These are phyloP conservation scores for Eutrigla gurnardus DNA, from an alignment of 2,797 vertebrate species.

Conservation along the genomic window DNA sequence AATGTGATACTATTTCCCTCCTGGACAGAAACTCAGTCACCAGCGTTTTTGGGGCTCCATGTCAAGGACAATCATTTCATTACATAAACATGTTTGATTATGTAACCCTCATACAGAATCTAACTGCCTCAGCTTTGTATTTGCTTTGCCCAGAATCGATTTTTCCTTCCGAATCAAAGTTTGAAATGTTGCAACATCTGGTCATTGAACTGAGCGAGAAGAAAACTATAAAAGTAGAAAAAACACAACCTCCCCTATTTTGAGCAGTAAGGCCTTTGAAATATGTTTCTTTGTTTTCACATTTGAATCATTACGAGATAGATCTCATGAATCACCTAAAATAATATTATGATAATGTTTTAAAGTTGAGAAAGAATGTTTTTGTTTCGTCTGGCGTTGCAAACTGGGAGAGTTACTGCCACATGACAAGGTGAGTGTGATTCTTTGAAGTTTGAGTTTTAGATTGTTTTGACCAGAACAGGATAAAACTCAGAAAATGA, in stretches of 20 bases:
- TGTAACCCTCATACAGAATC: neutral
- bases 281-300: neutral
- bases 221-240: neutral
- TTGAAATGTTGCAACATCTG: slow-evolving; percentile 7
- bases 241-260: neutral
- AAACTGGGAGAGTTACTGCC: neutral
- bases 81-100: neutral
- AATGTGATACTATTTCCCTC: neutral
- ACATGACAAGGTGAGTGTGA: neutral
- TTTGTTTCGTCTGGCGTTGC: neutral
- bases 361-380: neutral
- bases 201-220: slow-evolving; percentile 13
- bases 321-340: neutral
- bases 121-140: neutral
- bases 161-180: neutral
- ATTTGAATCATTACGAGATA: neutral
- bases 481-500: neutral
- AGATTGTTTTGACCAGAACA: neutral
- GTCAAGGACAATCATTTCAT: slow-evolving; percentile 8
- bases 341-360: neutral
- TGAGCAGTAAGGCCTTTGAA: neutral
- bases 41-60: neutral
- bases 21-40: neutral
- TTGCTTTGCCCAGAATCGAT: neutral
- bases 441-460: neutral